Conservation (phyloP, 1,140 invertebrate genomes). For the Danaus plexippus region DNA sequence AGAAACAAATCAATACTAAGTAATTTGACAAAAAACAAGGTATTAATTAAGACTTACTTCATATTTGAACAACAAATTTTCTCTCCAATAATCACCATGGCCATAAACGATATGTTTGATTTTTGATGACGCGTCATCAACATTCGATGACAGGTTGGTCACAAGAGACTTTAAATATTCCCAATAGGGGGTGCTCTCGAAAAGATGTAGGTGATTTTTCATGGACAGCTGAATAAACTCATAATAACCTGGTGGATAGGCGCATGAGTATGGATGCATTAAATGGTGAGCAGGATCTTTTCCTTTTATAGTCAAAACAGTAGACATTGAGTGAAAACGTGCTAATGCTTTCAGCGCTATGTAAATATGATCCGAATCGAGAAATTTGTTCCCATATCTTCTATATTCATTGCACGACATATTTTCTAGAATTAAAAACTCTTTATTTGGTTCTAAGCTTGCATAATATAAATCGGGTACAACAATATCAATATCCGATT, state of each 20-base stretch:
- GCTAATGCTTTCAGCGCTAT: slow-evolving; percentile 18
- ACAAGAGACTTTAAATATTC: slow-evolving; percentile 8
- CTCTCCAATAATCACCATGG: slow-evolving; percentile 16
- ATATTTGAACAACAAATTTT: slow-evolving; percentile 17
- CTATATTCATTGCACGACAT: slow-evolving; percentile 20
- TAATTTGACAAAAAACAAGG: no score
- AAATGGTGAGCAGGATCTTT: slow-evolving; percentile 4
- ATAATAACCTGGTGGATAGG: slow-evolving; percentile 5
- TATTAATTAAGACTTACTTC: slow-evolving; percentile 8
- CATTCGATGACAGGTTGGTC: neutral
- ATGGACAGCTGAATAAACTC: slow-evolving; percentile 9
- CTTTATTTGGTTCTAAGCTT: slow-evolving; percentile 12
- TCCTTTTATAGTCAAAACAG: slow-evolving; percentile 16
- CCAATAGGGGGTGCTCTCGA: slow-evolving; percentile 19
- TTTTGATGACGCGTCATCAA: neutral
- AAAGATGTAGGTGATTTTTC: slow-evolving; percentile 12
- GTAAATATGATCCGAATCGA: slow-evolving; percentile 23
- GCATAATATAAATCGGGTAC: slow-evolving; percentile 21
- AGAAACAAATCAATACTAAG: no score
- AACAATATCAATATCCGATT: slow-evolving; percentile 17
- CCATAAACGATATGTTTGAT: slow-evolving; percentile 10
- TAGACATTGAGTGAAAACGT: slow-evolving; percentile 25
- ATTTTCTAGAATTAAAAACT: slow-evolving; percentile 21
- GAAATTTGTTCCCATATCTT: slow-evolving; percentile 15
- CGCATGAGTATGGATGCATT: slow-evolving; percentile 14